phyloP scores from a whole-genome alignment of 2,797 vertebrate genomes.

The Falco peregrinus region DNA sequence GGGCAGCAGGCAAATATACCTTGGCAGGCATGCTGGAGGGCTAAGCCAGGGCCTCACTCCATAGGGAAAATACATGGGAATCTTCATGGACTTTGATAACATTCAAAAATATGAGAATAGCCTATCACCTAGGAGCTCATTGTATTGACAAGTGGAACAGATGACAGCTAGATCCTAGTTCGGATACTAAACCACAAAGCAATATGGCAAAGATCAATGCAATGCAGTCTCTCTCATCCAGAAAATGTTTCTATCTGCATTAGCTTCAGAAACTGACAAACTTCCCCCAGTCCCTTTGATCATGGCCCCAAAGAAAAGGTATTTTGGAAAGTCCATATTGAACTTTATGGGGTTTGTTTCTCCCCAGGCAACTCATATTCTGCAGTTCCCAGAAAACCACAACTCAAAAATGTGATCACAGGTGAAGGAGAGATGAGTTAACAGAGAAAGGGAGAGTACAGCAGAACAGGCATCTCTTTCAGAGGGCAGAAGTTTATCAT shows the following conservation, averaged over 20 bases:
- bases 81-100: neutral
- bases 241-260: neutral
- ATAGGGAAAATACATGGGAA: neutral
- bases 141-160: neutral
- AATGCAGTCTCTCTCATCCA: neutral
- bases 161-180: neutral
- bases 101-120: neutral
- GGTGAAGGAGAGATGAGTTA: neutral
- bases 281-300: neutral
- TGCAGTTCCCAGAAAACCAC: neutral
- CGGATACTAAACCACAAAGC: neutral
- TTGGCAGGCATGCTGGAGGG: neutral
- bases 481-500: constrained; percentile 28
- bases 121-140: neutral
- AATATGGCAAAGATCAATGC: neutral
- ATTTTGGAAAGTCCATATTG: neutral
- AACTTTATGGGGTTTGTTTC: neutral
- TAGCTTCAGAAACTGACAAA: neutral
- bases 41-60: neutral
- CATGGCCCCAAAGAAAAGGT: neutral
- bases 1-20: neutral
- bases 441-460: neutral
- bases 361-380: neutral
- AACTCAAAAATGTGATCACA: neutral
- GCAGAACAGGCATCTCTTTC: neutral